phyloP scores from a whole-genome alignment of 2,888 invertebrate genomes.

The Drosophila mayaguana region DNA sequence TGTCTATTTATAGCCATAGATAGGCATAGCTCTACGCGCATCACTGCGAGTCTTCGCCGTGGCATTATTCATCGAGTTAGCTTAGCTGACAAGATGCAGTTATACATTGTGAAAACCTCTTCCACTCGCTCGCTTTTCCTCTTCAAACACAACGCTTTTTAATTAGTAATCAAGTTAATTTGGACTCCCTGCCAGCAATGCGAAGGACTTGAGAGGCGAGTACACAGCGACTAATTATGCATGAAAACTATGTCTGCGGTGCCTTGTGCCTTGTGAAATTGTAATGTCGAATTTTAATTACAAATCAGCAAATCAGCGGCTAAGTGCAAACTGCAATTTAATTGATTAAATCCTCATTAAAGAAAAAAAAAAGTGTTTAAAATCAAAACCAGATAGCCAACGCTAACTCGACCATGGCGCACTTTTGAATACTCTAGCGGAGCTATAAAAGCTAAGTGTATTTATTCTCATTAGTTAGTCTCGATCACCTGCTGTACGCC shows the following conservation, averaged over 20 bases:
- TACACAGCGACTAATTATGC: slow-evolving; percentile 62
- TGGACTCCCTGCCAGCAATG: slow-evolving; percentile 41
- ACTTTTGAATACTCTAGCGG: neutral
- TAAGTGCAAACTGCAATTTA: slow-evolving; percentile 39
- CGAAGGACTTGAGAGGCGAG: slow-evolving; percentile 49
- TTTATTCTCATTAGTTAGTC: slow-evolving; percentile 2
- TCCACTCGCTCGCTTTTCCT: neutral
- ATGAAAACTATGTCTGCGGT: slow-evolving; percentile 62
- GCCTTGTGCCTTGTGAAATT: slow-evolving; percentile 53
- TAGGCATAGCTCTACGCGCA: too few relatives aligned
- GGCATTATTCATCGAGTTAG: neutral
- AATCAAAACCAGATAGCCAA: neutral
- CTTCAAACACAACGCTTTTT: slow-evolving; percentile 5
- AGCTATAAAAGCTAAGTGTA: neutral
- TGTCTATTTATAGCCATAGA: too few relatives aligned
- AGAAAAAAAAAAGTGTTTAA: neutral
- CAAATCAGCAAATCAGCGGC: slow-evolving; percentile 10
- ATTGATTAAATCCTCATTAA: slow-evolving; percentile 18
- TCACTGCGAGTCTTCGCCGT: neutral
- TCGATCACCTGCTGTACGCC: neutral
- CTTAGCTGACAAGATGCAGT: neutral
- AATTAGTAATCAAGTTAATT: slow-evolving; percentile 21
- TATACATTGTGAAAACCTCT: neutral
- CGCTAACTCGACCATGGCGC: neutral
- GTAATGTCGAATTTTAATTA: slow-evolving; percentile 21